Base-by-base conservation (phyloP, 2,888 invertebrate species). In the Meandrusa payeni region DNA sequence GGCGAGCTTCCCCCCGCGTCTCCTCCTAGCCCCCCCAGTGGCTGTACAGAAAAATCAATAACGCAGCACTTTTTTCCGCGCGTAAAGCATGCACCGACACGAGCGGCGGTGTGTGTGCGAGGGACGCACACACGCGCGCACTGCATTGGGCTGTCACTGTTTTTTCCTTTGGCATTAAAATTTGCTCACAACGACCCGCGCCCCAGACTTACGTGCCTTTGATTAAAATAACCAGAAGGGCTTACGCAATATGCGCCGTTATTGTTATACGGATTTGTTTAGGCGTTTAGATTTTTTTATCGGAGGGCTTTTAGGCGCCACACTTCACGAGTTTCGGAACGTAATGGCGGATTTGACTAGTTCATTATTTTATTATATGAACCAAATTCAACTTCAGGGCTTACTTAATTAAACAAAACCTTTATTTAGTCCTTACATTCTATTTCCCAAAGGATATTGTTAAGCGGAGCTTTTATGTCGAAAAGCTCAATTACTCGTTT, bases 41-140 rank as follows among this genome's bases (percentile, higher is more conserved):
- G 76, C 81, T 76, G 83, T 81, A 81, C 79, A 81, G 88, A 82
- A 88, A 88, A 88, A 88, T 88, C 88, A 88, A 88, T 88, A 88
- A 85, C 88, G 88, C 88, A 88, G 88, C 87, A 85, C 80, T 87
- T 88, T 88, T 88, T 88, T 88, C 86, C 83, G 78, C 85, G 86
- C 88, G 87, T 88, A 88, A 88, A 88, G 81, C 88, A 88, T 87
- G 86, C 86, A 87, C 82, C 82, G 82, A 80, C 83, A 77, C 68
- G 68, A 63, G 51, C 38, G 51, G 46, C 46, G 61, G 72, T 74
- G 79, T 76, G 77, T 55, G 60, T 54, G 57, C 64, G 73, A 61
- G 69, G 63, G 55, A 63, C 73, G 65, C 76, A 70, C 79, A 83
- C 80, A 69, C 59, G 50, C 50, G 50, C 56, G 24, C 55, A 20